Percentiles rank a stretch among this genome's conserved stretches.
Conservation (phyloP, 2,888 invertebrate species). For the Carabus problematicus region DNA sequence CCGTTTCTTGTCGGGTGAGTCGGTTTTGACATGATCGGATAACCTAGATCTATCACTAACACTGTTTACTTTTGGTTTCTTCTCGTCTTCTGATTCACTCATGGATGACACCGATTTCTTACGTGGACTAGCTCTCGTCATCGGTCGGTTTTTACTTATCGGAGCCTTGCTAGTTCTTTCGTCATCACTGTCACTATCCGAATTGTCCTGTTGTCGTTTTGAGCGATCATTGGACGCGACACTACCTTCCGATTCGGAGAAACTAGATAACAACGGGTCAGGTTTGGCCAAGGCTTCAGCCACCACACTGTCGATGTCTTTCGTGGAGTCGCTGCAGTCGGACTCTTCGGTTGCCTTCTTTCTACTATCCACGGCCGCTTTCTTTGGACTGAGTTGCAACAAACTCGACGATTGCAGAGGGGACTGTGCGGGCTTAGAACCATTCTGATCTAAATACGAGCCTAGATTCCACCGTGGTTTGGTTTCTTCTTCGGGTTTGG, state of each 20-base stretch:
- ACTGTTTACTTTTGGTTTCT: constrained; percentile 44
- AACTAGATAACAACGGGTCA: constrained; percentile 64
- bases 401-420: constrained; percentile 47
- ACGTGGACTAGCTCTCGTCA: constrained; percentile 55
- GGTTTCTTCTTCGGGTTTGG: constrained; percentile 59
- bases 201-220: constrained; percentile 46
- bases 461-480: constrained; percentile 59
- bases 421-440: constrained; percentile 46
- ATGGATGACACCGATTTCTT: constrained; percentile 54
- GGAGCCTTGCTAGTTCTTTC: constrained; percentile 48
- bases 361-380: constrained; percentile 47
- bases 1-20: constrained; percentile 47
- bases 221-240: constrained; percentile 46
- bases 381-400: constrained; percentile 45
- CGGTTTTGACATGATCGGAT: constrained; percentile 13
- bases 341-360: constrained; percentile 54
- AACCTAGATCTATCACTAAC: constrained; percentile 21
- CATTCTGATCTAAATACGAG: constrained; percentile 57
- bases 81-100: constrained; percentile 55
- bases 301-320: constrained; percentile 65
- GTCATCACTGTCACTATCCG: constrained; percentile 50
- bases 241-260: constrained; percentile 63
- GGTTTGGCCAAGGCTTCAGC: constrained; percentile 59
- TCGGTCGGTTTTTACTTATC: constrained; percentile 47
- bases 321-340: constrained; percentile 62